Conservation (phyloP, 2,888 invertebrate genomes). For the Clivina fossor region DNA sequence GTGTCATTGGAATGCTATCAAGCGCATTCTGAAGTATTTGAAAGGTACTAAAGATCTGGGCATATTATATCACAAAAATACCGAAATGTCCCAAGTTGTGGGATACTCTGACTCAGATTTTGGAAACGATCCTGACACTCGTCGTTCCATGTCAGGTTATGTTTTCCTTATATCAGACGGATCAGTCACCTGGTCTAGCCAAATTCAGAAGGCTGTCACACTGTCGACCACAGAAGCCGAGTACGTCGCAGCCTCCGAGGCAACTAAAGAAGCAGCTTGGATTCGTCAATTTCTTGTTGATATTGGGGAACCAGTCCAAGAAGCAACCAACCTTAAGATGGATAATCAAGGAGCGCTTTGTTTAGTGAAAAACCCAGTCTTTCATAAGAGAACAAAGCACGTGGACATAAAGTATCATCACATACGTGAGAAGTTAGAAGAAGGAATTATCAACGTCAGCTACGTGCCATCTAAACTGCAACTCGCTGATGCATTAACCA, state of each 20-base stretch:
- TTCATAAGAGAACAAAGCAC: conserved; percentile 15
- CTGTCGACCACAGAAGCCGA: conserved; percentile 12
- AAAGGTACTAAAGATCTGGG: too few species aligned
- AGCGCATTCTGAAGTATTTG: too few species aligned
- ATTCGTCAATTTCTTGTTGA: conserved; percentile 8
- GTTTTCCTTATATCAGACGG: too few species aligned
- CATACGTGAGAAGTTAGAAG: conserved; percentile 12
- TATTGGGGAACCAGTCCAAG: conserved; percentile 10
- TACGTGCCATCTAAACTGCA: conserved; percentile 11
- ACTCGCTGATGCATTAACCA: conserved; percentile 9
- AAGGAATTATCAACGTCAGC: conserved; percentile 5
- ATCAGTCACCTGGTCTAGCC: too few species aligned
- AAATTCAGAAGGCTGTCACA: conserved; percentile 1
- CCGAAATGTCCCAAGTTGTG: too few species aligned
- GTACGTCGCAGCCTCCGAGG: conserved; percentile 12
- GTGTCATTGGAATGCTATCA: too few species aligned
- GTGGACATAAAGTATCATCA: conserved; percentile 17
- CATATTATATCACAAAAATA: too few species aligned
- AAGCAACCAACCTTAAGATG: conserved; percentile 6
- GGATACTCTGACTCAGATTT: too few species aligned
- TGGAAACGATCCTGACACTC: too few species aligned
- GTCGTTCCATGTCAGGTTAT: too few species aligned
- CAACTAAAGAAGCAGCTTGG: conserved; percentile 13
- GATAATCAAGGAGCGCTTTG: conserved; percentile 14
- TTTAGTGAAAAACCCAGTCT: conserved; percentile 15